Percentiles rank a stretch among this genome's conserved stretches.
Evolutionary conservation across 2,113 vertebrate genomes (phyloP).

Genomic region (Sturnus vulgaris): DNA sequence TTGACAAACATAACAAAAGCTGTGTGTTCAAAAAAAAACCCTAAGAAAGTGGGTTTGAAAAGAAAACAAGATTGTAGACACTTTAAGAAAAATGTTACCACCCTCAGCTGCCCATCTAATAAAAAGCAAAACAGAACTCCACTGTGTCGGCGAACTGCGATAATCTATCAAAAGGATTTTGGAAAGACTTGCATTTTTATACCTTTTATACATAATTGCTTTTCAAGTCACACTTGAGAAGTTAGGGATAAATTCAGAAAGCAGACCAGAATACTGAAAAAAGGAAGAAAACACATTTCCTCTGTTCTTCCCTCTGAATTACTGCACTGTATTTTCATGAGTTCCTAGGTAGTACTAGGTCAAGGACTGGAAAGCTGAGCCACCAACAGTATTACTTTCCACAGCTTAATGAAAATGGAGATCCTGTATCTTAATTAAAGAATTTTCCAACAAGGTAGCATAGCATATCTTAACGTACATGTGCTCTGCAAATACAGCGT

Average conservation of each 20-base stretch:
- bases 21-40: background rate
- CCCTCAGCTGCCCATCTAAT: background rate
- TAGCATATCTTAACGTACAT: background rate
- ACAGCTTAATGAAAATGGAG: background rate
- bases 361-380: background rate
- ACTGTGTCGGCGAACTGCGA: background rate
- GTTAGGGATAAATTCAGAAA: background rate
- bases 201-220: background rate
- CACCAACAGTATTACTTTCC: background rate
- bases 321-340: background rate
- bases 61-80: background rate
- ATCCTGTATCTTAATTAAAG: background rate
- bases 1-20: background rate
- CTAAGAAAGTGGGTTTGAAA: background rate
- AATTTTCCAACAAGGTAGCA: background rate
- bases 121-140: background rate
- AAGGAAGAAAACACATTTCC: background rate
- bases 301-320: background rate
- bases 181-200: background rate
- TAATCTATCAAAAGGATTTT: background rate
- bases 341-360: background rate
- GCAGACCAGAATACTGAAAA: background rate
- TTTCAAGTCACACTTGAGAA: background rate
- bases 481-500: background rate
- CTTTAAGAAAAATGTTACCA: background rate